These are phyloP conservation scores for Nudaria mundana DNA, from an alignment of 2,888 invertebrate species.

Conservation along the genomic window DNA sequence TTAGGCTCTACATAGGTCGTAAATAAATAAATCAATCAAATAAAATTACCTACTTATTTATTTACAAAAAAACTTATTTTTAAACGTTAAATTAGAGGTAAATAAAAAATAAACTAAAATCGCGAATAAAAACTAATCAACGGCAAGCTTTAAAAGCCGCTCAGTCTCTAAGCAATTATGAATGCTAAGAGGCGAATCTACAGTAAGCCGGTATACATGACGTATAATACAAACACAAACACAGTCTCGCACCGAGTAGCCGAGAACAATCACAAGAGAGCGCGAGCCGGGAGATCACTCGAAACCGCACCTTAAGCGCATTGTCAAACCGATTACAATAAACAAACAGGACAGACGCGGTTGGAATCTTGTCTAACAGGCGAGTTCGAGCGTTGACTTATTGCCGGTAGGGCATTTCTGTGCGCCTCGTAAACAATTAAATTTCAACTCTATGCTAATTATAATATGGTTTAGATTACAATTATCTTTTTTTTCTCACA, in stretches of 20 bases:
- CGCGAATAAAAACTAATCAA: conserved; percentile 56
- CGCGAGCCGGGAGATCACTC: conserved; percentile 72
- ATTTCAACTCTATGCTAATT: conserved; percentile 36
- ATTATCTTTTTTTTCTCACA: conserved; percentile 41
- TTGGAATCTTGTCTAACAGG: conserved; percentile 82
- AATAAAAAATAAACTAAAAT: conserved; percentile 33
- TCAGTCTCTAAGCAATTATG: conserved; percentile 75
- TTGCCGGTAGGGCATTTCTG: conserved; percentile 79
- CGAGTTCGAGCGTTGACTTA: conserved; percentile 81
- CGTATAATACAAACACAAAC: conserved; percentile 79
- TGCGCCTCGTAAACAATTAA: conserved; percentile 32
- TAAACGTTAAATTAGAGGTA: conserved; percentile 21
- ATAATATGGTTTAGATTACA: conserved; percentile 37
- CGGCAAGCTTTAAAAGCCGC: conserved; percentile 64
- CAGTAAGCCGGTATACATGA: conserved; percentile 77
- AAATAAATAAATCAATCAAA: background rate
- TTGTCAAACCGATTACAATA: conserved; percentile 82
- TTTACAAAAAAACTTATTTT: conserved; percentile 5
- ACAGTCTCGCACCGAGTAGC: conserved; percentile 64
- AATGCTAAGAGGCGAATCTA: conserved; percentile 77
- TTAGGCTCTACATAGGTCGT: conserved; percentile 4
- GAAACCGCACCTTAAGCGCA: conserved; percentile 82
- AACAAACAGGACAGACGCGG: conserved; percentile 81
- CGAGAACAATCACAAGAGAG: conserved; percentile 70
- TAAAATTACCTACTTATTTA: conserved; percentile 1